Conservation (phyloP, 92 coral and sea anemone genomes). For the Palythoa grandis region DNA sequence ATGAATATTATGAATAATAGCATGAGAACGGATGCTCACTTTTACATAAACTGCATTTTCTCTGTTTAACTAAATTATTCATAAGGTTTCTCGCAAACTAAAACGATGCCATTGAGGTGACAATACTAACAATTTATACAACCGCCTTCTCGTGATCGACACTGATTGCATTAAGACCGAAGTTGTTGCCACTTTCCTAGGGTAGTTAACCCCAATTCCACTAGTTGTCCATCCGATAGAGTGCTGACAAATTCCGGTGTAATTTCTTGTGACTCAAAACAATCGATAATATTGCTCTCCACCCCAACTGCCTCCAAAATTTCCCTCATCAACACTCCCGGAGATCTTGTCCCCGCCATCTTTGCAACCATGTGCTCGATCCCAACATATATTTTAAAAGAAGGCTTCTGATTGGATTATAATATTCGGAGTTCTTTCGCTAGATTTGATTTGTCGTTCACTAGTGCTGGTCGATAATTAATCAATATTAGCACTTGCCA, state of each 20-base stretch:
- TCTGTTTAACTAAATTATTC: neutral
- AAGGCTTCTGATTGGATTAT: constrained; percentile 5
- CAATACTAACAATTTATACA: neutral
- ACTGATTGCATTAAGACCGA: constrained; percentile 3
- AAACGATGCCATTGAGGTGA: neutral
- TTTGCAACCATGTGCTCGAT: constrained; percentile 1
- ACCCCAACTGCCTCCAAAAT: constrained; percentile 12
- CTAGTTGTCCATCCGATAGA: constrained; percentile 37
- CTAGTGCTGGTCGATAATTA: constrained; percentile 41
- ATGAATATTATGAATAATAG: neutral
- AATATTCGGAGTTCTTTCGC: neutral
- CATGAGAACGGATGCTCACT: neutral
- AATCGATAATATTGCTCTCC: constrained; percentile 14
- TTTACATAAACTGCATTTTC: neutral
- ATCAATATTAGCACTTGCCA: constrained; percentile 28
- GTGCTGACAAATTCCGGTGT: constrained; percentile 38
- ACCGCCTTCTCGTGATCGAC: neutral
- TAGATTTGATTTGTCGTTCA: constrained; percentile 38
- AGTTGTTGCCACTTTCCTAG: neutral
- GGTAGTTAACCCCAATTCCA: constrained; percentile 40
- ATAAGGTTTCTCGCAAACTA: constrained; percentile 11
- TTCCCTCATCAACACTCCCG: neutral
- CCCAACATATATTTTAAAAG: neutral
- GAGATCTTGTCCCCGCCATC: constrained; percentile 2
- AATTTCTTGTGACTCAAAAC: constrained; percentile 47